Evolutionary conservation across 64 coral and sea anemone genomes (phyloP), one percentile per base, ranked within the genome.

Genomic region (Cladopsammia gracilis): DNA sequence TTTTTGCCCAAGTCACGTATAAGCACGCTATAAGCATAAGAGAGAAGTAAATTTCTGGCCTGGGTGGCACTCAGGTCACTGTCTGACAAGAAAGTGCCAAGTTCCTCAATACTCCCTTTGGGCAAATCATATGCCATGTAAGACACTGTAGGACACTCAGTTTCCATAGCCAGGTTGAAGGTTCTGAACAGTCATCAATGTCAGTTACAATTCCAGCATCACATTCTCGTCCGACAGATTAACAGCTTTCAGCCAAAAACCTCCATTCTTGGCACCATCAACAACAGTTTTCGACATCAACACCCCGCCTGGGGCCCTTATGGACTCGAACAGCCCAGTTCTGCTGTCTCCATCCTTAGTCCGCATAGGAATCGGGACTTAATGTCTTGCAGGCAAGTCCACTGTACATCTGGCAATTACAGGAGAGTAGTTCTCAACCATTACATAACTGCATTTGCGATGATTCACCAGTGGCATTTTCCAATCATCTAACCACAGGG

Each of bases 321-420:
- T n/a, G n/a, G n/a, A n/a, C n/a, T n/a, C n/a, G n/a, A n/a, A n/a
- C n/a, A n/a, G n/a, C 9, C 52, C 86, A 88, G 76, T 58, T 69
- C 75, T 58, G 54, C 82, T 83, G 51, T 71, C 71, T 78, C 65
- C 76, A 87, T 76, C 91, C 61, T 93, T 86, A 87, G 68, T 76
- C 34, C 82, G 56, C 91, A 88, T 13, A 34, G 92, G 85, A 34
- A 94, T 89, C 1, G 89, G 54, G 57, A 75, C 76, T n/a, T 94
- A 74, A 64, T 89, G 75, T 34, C 85, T 88, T 85, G 92, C 83
- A 64, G 52, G 91, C 51, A 93, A 69, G 67, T 93, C 85, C 47
- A 89, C 86, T 49, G 92, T 88, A 68, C 92, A 89, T 67, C 75
- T 82, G 50, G 92, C 86, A 88, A 88, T 66, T 59, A 94, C 65